phyloP scores from a whole-genome alignment of 2,797 vertebrate species.

The Eulemur albifrons region DNA sequence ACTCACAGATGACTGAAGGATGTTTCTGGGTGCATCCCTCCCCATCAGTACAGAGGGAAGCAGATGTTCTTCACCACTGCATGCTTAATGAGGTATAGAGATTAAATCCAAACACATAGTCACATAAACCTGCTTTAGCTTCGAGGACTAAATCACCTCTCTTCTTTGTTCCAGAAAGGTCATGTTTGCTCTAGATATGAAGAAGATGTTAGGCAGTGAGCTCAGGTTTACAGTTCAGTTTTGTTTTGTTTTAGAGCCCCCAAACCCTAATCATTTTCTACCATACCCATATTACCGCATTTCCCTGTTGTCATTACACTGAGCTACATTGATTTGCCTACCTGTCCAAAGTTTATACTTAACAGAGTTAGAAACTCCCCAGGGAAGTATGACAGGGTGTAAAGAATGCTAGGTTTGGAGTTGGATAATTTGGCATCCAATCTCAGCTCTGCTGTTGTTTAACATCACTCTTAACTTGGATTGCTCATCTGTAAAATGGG shows the following conservation, averaged over 20 bases:
- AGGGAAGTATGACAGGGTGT: background rate
- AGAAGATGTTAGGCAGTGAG: background rate
- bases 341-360: background rate
- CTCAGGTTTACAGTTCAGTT: background rate
- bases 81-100: background rate
- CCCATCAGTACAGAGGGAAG: background rate
- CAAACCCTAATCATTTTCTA: background rate
- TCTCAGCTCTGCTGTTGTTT: background rate
- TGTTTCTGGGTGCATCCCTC: background rate
- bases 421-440: background rate
- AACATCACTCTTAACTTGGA: background rate
- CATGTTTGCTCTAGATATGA: background rate
- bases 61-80: background rate
- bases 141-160: background rate
- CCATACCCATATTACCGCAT: background rate
- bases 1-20: background rate
- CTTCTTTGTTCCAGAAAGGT: slow-evolving; percentile 42
- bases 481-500: background rate
- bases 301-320: background rate
- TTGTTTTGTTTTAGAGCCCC: background rate
- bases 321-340: background rate
- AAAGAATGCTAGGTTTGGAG: background rate
- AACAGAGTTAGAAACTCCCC: background rate
- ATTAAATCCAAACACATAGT: background rate
- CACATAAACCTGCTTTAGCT: background rate